Conservation (phyloP, 2,888 invertebrate genomes). For the Aspidapion aeneum region DNA sequence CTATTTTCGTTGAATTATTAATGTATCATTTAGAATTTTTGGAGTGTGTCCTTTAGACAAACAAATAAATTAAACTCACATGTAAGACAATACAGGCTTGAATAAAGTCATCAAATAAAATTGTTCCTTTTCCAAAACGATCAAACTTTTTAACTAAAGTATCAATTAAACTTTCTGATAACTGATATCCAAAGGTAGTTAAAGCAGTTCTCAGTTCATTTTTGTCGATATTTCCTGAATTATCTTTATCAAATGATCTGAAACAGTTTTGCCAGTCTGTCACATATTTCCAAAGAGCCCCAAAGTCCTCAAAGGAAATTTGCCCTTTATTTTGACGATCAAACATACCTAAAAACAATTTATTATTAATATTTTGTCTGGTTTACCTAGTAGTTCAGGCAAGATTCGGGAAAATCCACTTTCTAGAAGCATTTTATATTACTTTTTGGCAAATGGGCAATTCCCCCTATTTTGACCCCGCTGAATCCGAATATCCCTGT, state of each 20-base stretch:
- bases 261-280: slow-evolving; percentile 98
- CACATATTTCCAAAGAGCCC: slow-evolving; percentile 95
- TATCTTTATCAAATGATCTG: slow-evolving; percentile 89
- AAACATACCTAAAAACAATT: slow-evolving; percentile 76
- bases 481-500: too few relatives aligned
- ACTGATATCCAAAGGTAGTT: slow-evolving; percentile 82
- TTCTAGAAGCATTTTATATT: too few relatives aligned
- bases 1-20: too few relatives aligned
- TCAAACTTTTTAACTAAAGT: slow-evolving; percentile 91
- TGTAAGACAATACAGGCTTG: slow-evolving; percentile 92
- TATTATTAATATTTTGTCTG: too few relatives aligned
- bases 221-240: slow-evolving; percentile 88
- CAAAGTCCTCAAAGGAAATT: slow-evolving; percentile 93
- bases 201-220: slow-evolving; percentile 88
- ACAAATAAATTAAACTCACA: slow-evolving; percentile 71
- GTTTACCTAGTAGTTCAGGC: too few relatives aligned
- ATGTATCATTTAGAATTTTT: too few relatives aligned
- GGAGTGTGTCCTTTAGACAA: too few relatives aligned
- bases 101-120: slow-evolving; percentile 98
- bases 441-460: too few relatives aligned
- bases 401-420: too few relatives aligned
- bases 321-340: slow-evolving; percentile 86
- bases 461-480: too few relatives aligned
- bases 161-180: slow-evolving; percentile 78
- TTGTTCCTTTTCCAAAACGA: slow-evolving; percentile 82